Base-by-base conservation (phyloP, 2,797 vertebrate genomes). In the Mus minutoides region DNA sequence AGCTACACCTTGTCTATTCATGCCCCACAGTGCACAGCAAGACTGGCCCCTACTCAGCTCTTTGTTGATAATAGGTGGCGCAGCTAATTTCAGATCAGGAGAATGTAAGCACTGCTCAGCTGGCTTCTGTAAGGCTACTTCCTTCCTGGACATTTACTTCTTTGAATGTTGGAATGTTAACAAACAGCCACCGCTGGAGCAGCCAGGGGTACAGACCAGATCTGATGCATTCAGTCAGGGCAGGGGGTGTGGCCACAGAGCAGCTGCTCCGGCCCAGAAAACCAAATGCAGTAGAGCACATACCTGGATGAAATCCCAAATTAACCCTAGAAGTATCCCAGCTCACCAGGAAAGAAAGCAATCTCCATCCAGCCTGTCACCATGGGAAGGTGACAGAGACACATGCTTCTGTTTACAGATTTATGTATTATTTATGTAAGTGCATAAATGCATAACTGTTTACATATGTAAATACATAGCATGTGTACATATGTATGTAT, bases 231-330 rank as follows among this genome's bases (percentile, higher is more conserved):
- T 29, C 75, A 24, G 84, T 29, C 75, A 24, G 84, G 46, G 43
- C 31, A 67, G 84, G 19, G 49, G 29, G 40, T 85, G 29, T 34
- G 40, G 82, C 16, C 40, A 64, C 29, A 64, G 58, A 78, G 86
- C 7, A 49, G 6, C 56, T 56, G 7, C 26, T 12, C 0, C 0
- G 14, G 46, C 0, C 3, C 3, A 26, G 58, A 49, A n/a, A 31
- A 4, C 2, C 54, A 71, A 82, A n/a, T n/a, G 56, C 17, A 54
- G 24, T 1, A 13, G 1, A 40, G 14, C 19, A 0, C 12, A 6
- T 40, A 31, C 26, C 37, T 62, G 16, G n/a, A 19, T 80, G 26
- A 73, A 85, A 92, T 6, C 22, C 46, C 22, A 17, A 43, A 22
- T 80, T 37, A 56, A 37, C 56, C 79, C 77, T 31, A 49, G 46